Conservation (phyloP, 1,140 invertebrate species). For the Sipha flava region DNA sequence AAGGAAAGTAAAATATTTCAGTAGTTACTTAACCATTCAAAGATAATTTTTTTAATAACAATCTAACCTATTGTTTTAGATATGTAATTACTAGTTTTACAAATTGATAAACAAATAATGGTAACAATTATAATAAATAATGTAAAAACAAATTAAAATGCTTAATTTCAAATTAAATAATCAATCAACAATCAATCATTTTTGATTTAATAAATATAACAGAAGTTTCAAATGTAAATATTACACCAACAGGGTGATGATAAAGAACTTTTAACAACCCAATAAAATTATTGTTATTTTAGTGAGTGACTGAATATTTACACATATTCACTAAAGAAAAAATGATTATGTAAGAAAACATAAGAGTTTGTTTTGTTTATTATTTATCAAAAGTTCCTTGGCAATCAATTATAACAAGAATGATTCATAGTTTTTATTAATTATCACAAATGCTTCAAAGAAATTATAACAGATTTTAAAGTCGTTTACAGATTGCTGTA, state of each 20-base stretch:
- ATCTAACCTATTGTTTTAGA: no score
- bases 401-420: not conserved
- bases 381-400: constrained; percentile 20
- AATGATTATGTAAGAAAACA: no score
- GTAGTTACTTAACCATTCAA: not conserved
- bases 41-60: not conserved
- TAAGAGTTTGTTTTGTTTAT: not conserved
- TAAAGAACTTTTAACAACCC: not conserved
- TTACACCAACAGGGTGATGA: not conserved
- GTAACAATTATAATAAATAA: no score
- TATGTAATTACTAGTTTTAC: no score
- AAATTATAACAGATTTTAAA: not conserved
- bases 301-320: not conserved
- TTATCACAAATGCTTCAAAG: not conserved
- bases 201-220: no score
- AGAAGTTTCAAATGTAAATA: not conserved
- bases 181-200: no score
- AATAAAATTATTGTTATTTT: not conserved
- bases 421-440: not conserved
- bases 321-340: no score
- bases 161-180: no score
- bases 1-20: not conserved
- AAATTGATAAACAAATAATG: no score
- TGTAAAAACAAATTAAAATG: no score
- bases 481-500: not conserved